phyloP scores from a whole-genome alignment of 2,888 invertebrate species.

The Leptopterna dolabrata region DNA sequence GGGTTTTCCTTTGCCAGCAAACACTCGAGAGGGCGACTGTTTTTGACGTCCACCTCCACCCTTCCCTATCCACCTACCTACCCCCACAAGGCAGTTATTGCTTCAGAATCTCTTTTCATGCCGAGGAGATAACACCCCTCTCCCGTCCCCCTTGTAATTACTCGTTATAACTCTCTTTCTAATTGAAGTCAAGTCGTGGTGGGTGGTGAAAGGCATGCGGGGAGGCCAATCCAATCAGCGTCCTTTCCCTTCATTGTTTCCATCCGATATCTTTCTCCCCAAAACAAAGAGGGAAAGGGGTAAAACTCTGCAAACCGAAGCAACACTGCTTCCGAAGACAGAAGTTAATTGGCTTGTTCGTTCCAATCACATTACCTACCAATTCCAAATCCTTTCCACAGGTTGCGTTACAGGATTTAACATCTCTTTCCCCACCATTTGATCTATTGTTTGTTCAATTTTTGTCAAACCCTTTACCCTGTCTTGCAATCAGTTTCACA shows the following conservation, averaged over 20 bases:
- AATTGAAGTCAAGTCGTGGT: slow-evolving; percentile 15
- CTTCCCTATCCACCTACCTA: neutral
- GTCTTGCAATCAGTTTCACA: too few species aligned
- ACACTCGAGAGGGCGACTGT: neutral
- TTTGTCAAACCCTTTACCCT: too few species aligned
- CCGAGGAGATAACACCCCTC: neutral
- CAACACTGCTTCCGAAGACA: neutral
- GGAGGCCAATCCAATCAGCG: slow-evolving; percentile 13
- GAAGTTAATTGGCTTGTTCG: neutral
- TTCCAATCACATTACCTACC: neutral
- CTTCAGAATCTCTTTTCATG: slow-evolving; percentile 19
- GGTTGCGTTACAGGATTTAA: neutral
- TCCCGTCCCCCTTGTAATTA: neutral
- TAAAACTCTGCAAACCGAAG: neutral
- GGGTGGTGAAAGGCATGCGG: neutral
- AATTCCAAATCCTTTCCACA: neutral
- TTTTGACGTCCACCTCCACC: neutral
- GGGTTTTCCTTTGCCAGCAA: neutral
- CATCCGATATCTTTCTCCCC: neutral
- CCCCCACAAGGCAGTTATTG: neutral
- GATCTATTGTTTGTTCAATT: too few species aligned
- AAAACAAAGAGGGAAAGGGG: neutral
- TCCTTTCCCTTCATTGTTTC: neutral
- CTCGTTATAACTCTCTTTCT: slow-evolving; percentile 11
- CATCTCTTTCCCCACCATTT: neutral